These are phyloP conservation scores for Eulemur rubriventer DNA, from an alignment of 2,797 vertebrate genomes.

Conservation along the genomic window DNA sequence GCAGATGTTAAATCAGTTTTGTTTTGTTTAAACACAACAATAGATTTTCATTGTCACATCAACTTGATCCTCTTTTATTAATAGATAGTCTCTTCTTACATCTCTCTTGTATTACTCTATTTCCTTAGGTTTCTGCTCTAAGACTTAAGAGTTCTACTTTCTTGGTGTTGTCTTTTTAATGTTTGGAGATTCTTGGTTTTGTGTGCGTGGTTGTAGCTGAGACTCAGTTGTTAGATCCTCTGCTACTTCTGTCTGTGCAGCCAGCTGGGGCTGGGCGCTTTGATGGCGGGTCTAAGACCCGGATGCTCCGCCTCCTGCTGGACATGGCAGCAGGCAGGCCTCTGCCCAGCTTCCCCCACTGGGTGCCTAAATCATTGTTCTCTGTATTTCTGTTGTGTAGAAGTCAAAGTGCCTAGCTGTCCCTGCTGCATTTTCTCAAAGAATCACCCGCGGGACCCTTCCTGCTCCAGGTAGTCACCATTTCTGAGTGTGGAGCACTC, in stretches of 20 bases:
- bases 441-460: fast-evolving
- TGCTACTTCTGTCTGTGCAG: background rate
- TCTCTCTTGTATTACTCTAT: background rate
- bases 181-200: background rate
- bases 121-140: background rate
- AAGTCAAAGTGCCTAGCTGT: background rate
- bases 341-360: fast-evolving
- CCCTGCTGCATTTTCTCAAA: background rate
- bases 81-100: background rate
- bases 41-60: background rate
- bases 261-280: fast-evolving
- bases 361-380: background rate
- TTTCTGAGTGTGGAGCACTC: background rate
- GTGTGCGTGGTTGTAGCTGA: background rate
- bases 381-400: background rate
- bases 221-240: background rate
- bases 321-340: background rate
- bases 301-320: background rate
- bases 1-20: background rate
- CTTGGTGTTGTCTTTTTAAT: background rate
- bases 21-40: background rate
- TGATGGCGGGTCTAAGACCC: background rate
- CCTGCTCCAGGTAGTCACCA: background rate
- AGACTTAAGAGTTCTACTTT: background rate
- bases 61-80: background rate